Evolutionary conservation across 2,888 invertebrate species (phyloP), one percentile per base, ranked within the genome.

Genomic region (Eulithis testata): DNA sequence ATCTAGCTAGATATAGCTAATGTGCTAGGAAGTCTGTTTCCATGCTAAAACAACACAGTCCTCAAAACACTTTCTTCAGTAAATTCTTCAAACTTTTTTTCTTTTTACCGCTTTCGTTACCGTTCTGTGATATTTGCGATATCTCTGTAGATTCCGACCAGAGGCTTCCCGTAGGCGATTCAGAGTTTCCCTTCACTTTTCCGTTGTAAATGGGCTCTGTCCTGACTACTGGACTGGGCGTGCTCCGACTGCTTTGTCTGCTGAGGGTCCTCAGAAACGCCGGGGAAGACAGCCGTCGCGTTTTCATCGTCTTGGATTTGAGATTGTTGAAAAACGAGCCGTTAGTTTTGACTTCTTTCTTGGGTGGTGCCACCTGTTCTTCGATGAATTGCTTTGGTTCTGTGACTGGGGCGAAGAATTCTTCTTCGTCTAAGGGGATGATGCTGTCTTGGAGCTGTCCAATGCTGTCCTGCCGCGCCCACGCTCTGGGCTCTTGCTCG

Each of bases 31-130:
- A 68, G 68, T 56, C 69, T 66, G 56, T 65, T 65, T 70, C 66
- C 54, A n/a, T 71, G 65, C 60, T 54, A 62, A 54, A 63, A 71
- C 72, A 76, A 71, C 66, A 79, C 64, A 75, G 76, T 79, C 73
- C 75, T 95, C 94, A 96, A 93, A 97, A 97, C 83, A 97, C 95
- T 93, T 96, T 97, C 77, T 95, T 96, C 82, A 97, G 94, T 84
- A 97, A 95, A 88, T 95, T 96, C 85, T 95, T 96, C 73, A 97
- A 94, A 79, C 95, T 94, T 80, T 95, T 95, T 77, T 91, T 94
- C 84, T 95, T 96, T 77, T 95, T 95, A 67, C 84, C 79, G 40
- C 83, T 79, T 62, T 77, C 88, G 60, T 73, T 80, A 47, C 88
- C 86, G 37, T 75, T 85, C 12, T 81, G 87, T 14, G 90, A 89